A percentile compares a stretch with the other conserved stretches of the same genome.
Conservation (phyloP, 2,113 vertebrate species). For the Delphinus delphis region DNA sequence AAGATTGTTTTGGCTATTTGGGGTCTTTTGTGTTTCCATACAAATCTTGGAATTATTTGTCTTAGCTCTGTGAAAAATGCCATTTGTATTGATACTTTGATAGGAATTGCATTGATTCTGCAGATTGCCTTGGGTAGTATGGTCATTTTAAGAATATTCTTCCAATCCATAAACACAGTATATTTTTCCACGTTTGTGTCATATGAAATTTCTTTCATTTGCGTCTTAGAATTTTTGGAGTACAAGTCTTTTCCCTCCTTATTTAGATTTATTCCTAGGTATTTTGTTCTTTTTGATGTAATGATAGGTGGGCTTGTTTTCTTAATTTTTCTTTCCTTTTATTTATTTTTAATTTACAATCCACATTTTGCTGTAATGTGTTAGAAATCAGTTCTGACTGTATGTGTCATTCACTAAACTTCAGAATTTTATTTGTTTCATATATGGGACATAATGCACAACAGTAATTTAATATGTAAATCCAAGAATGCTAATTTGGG, state of each 20-base stretch:
- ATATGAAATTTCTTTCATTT: background rate
- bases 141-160: background rate
- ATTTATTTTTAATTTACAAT: background rate
- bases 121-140: background rate
- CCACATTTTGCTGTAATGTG: background rate
- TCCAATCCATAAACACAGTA: background rate
- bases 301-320: background rate
- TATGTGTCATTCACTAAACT: background rate
- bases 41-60: background rate
- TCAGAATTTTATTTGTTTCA: conserved; percentile 8
- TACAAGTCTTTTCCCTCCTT: background rate
- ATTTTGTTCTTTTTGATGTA: background rate
- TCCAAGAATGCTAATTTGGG: background rate
- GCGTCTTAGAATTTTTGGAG: background rate
- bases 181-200: background rate
- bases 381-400: background rate
- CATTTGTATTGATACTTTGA: background rate
- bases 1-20: background rate
- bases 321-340: background rate
- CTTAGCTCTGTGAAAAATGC: background rate
- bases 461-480: background rate
- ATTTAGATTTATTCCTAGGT: background rate
- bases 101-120: background rate
- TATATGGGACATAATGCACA: background rate
- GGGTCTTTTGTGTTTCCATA: background rate